phyloP scores from a whole-genome alignment of 2,888 invertebrate species.

The Acanthosepion pharaonis region DNA sequence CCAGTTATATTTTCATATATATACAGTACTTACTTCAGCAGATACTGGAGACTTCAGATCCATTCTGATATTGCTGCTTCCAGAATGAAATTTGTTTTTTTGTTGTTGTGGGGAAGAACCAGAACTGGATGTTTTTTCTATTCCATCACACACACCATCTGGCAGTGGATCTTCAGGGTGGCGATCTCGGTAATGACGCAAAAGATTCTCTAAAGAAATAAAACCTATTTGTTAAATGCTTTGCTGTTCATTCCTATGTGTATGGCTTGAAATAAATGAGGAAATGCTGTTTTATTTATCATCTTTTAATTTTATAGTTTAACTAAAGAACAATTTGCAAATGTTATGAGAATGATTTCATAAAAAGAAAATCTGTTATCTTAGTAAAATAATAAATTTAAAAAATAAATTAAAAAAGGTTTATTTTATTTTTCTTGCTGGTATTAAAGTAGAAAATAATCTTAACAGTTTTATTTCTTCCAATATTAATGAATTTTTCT shows the following conservation, averaged over 20 bases:
- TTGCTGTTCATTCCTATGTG: not conserved
- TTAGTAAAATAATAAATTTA: too few relatives aligned
- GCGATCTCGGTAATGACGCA: constrained; percentile 85
- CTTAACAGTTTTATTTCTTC: too few relatives aligned
- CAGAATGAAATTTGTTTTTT: not conserved
- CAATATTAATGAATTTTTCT: too few relatives aligned
- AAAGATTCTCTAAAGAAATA: constrained; percentile 80
- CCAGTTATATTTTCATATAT: too few relatives aligned
- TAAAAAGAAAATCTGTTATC: too few relatives aligned
- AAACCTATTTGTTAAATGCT: constrained; percentile 24
- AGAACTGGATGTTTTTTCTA: not conserved
- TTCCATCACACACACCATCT: constrained; percentile 55
- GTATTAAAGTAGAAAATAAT: too few relatives aligned
- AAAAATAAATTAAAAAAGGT: too few relatives aligned
- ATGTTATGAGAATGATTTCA: too few relatives aligned
- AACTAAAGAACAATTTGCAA: too few relatives aligned
- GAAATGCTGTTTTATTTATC: too few relatives aligned
- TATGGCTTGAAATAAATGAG: not conserved
- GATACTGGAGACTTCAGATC: not conserved
- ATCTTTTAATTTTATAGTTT: too few relatives aligned
- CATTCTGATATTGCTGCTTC: not conserved
- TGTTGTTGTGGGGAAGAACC: not conserved
- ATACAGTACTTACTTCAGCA: not conserved
- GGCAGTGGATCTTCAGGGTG: constrained; percentile 77
- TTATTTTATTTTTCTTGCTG: too few relatives aligned